Conservation (phyloP, 1,140 invertebrate species). For the Drosophila setifemur region DNA sequence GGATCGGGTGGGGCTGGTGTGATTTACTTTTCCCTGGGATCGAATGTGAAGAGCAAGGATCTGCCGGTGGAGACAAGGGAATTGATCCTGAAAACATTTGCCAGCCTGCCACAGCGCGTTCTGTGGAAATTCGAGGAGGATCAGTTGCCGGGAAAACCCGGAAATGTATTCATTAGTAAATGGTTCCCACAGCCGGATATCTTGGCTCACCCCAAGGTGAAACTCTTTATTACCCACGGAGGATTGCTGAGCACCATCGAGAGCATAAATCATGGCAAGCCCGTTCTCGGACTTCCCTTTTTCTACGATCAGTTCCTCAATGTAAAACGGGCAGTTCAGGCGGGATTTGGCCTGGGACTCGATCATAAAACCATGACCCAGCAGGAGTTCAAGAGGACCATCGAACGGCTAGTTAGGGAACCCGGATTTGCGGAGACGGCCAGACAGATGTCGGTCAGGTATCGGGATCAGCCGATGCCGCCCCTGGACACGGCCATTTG, state of each 20-base stretch:
- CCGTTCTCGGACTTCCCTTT: constrained; percentile 88
- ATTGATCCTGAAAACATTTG: constrained; percentile 84
- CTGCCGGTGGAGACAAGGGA: constrained; percentile 83
- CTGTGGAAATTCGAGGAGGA: constrained; percentile 88
- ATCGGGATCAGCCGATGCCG: constrained; percentile 84
- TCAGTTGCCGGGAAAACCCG: constrained; percentile 83
- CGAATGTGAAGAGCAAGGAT: constrained; percentile 84
- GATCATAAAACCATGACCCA: constrained; percentile 78
- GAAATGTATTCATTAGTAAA: constrained; percentile 86
- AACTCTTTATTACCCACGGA: constrained; percentile 89
- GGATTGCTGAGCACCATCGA: constrained; percentile 88
- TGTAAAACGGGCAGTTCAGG: constrained; percentile 82
- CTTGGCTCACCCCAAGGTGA: constrained; percentile 86
- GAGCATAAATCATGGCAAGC: constrained; percentile 88
- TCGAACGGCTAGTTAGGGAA: constrained; percentile 78
- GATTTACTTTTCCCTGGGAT: constrained; percentile 86
- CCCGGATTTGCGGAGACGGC: constrained; percentile 82
- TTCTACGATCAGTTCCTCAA: constrained; percentile 86
- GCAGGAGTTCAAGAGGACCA: constrained; percentile 55
- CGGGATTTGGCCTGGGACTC: constrained; percentile 83
- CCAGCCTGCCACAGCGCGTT: constrained; percentile 84
- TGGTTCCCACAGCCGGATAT: constrained; percentile 90
- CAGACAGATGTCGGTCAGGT: constrained; percentile 83
- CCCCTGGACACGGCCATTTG: constrained; percentile 87
- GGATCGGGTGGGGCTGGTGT: constrained; percentile 84